Conservation (phyloP, 2,888 invertebrate genomes). For the Neuroscelio doddi region DNA sequence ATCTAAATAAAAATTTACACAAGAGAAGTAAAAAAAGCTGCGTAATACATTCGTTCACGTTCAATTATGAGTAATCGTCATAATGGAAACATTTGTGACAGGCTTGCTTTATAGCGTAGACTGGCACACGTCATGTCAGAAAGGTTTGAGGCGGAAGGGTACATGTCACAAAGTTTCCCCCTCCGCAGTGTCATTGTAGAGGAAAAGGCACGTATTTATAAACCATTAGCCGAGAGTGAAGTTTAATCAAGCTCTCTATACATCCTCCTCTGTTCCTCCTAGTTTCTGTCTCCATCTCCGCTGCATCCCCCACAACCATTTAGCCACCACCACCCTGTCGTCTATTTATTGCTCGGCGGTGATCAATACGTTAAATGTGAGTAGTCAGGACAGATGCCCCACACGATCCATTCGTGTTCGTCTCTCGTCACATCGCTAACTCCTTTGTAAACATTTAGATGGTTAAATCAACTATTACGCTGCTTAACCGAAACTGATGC, state of each 20-base stretch:
- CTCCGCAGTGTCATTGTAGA: constrained; percentile 16
- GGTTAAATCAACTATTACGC: too few species aligned
- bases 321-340: constrained; percentile 4
- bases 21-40: too few species aligned
- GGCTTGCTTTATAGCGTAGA: neutral
- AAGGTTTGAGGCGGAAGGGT: constrained; percentile 13
- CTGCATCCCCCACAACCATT: constrained; percentile 13
- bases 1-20: too few species aligned
- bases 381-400: constrained; percentile 13
- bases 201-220: constrained; percentile 55
- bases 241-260: constrained; percentile 57
- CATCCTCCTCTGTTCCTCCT: constrained; percentile 8
- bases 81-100: constrained; percentile 5
- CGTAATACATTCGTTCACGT: neutral
- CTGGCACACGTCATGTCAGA: constrained; percentile 7
- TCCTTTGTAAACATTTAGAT: too few species aligned
- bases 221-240: constrained; percentile 58
- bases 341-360: constrained; percentile 57
- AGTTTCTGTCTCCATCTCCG: constrained; percentile 21
- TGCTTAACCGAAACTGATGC: too few species aligned
- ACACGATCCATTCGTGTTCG: too few species aligned
- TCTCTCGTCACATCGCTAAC: too few species aligned
- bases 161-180: constrained; percentile 8
- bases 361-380: constrained; percentile 60
- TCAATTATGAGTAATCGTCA: constrained; percentile 7